Evolutionary conservation across 2,888 invertebrate genomes (phyloP).

Genomic region (Ecdyonurus torrentis): DNA sequence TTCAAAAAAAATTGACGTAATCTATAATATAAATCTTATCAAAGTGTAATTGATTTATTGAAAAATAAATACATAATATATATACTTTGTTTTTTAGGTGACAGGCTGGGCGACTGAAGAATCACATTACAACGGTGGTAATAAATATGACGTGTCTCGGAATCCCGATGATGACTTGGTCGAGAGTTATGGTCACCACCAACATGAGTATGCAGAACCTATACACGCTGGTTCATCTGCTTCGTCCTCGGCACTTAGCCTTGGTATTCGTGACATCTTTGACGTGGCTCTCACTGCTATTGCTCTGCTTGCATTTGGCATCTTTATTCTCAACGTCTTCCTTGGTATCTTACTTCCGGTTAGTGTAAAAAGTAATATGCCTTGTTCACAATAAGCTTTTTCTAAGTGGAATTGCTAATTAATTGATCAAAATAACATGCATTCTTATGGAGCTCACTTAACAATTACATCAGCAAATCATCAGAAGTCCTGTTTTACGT

Average conservation of each 20-base stretch:
- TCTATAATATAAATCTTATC: too few relatives aligned
- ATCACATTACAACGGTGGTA: background rate
- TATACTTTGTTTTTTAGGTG: background rate
- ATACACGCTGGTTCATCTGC: background rate
- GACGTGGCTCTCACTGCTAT: conserved; percentile 67
- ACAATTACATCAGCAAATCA: too few relatives aligned
- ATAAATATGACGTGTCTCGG: background rate
- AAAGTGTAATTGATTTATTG: too few relatives aligned
- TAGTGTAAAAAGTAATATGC: too few relatives aligned
- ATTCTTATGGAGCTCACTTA: too few relatives aligned
- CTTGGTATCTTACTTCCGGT: conserved; percentile 47
- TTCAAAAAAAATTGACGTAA: too few relatives aligned
- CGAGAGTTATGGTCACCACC: background rate
- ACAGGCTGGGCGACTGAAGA: background rate
- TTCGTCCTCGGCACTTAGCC: background rate
- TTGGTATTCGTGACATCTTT: conserved; percentile 38
- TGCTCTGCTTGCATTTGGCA: conserved; percentile 63
- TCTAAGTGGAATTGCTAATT: too few relatives aligned
- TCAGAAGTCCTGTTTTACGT: too few relatives aligned
- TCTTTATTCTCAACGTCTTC: conserved; percentile 61
- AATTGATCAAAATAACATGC: too few relatives aligned
- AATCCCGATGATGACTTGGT: background rate
- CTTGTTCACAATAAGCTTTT: too few relatives aligned
- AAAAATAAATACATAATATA: too few relatives aligned
- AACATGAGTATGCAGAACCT: background rate